Base-by-base conservation (phyloP, 2,113 vertebrate species). In the Cairina moschata region DNA sequence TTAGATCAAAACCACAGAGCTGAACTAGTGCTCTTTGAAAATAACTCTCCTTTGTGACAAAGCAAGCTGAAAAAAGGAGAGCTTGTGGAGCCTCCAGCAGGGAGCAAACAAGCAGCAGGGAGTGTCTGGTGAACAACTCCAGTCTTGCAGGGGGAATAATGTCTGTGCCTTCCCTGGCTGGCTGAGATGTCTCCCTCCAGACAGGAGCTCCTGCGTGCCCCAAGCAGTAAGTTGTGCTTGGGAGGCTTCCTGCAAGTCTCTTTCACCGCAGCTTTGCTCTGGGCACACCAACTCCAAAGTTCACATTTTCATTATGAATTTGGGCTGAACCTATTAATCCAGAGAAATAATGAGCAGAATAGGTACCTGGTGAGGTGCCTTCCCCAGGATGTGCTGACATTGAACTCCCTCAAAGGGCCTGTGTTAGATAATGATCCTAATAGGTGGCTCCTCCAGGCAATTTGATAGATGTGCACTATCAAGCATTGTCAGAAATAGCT, bases 401-500 rank as follows among this genome's bases (percentile, higher is more conserved):
- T 80, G 92, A 80, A 56, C 90, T 90, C 63, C 31, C 36, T 6
- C 8, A 29, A 55, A 76, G 68, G 73, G 77, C 6, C 36, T 11
- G 46, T 63, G 75, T 52, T n/a, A 69, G 90, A 71, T 87, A 79
- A 92, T 83, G 86, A 87, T 83, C 62, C 67, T 71, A 42, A 79
- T n/a, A 23, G 86, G 77, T 54, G 86, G n/a, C 73, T 83, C 73
- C 83, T 73, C 26, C 78, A 60, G 86, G 86, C 86, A 11, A 5
- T 69, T 55, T 87, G 93, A 87, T 75, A 46, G 63, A 86, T 69
- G 32, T 31, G 80, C 23, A 1, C 72, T 58, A 78, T 85, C 86
- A 40, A 21, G 82, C 42, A 2, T 36, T 74, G 93, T 90, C 93
- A 92, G 86, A 79, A 92, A 79, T 42, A 59, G 86, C 82, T 83